Evolutionary conservation across 2,797 vertebrate species (phyloP), one percentile per base, ranked within the genome.

Genomic region (Eptatretus atami): DNA sequence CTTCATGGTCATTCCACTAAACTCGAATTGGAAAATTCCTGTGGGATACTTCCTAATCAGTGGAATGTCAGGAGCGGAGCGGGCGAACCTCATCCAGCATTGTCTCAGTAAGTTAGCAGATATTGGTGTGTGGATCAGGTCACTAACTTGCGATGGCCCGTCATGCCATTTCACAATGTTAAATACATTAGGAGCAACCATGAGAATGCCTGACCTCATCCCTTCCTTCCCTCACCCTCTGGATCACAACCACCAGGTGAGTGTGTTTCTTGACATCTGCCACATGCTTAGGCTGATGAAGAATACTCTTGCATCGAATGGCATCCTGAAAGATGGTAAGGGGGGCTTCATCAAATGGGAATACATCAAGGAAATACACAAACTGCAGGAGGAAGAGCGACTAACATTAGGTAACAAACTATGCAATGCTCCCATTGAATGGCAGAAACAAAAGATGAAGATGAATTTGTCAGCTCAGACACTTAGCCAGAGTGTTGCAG

Each of bases 261-360:
- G 57, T 64, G 53, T 44, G 31, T 44, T 44, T 68, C 6, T 68
- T 15, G 67, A 68, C 64, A 11, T 52, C 11, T 68, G 66, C 52
- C 53, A 65, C 15, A 66, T 69, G 69, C 53, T 69, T 12, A 70
- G 66, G 15, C 64, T 67, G 13, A 63, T 69, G 8, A 11, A 53
- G 10, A 65, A 70, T 65, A 57, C 66, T n/a, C 65, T 70, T 8
- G 63, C 64, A 53, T 53, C 31, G 31, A 44, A 44, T 19, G 6
- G 6, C 31, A 44, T 44, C 31, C 31, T 44, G 31, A 44, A 44
- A 44, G 31, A 44, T 44, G 31, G 31, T 44, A 63, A 63, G 52
- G 13, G 2, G 52, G 19, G 19, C 19, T 19, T 19, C 19, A 52
- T 67, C n/a, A 63, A 53, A 15, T 67, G 66, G 63, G 61, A 66